Conservation (phyloP, 2,797 vertebrate genomes). For the Apogon talboti region DNA sequence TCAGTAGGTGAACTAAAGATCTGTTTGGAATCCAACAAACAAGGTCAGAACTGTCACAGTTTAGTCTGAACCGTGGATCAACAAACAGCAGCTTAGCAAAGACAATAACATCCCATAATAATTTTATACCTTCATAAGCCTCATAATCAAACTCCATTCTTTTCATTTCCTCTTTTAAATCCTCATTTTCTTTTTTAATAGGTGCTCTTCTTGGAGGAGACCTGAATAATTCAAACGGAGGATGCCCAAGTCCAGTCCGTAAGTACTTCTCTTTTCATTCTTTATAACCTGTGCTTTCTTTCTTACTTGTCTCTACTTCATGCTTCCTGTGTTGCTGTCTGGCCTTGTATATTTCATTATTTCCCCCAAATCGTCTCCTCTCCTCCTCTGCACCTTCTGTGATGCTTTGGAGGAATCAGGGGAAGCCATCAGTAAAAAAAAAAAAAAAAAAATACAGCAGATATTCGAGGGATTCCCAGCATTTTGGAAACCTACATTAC, state of each 20-base stretch:
- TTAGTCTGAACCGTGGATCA: no score
- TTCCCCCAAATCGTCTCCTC: conserved; percentile 27
- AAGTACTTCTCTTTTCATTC: conserved; percentile 75
- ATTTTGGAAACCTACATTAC: not conserved
- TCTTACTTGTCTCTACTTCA: conserved; percentile 15
- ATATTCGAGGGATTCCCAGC: conserved; percentile 68
- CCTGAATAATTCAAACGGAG: conserved; percentile 93
- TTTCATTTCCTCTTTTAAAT: not conserved
- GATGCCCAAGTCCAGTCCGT: conserved; percentile 97
- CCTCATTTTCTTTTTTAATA: conserved; percentile 21
- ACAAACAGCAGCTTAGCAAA: no score
- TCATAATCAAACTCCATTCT: no score
- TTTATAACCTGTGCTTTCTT: conserved; percentile 11
- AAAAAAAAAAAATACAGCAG: no score
- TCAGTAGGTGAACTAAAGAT: no score
- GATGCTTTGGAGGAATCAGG: conserved; percentile 66
- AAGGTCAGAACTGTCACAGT: no score
- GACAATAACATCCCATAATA: no score
- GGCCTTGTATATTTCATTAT: conserved; percentile 15
- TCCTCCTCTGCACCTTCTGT: conserved; percentile 57
- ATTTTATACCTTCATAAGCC: no score
- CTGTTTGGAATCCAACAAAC: no score
- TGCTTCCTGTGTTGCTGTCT: conserved; percentile 17
- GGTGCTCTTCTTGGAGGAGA: conserved; percentile 96
- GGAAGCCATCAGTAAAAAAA: conserved; percentile 89